Conservation (phyloP, 1,140 invertebrate species). For the Stegodyphus dumicola region DNA sequence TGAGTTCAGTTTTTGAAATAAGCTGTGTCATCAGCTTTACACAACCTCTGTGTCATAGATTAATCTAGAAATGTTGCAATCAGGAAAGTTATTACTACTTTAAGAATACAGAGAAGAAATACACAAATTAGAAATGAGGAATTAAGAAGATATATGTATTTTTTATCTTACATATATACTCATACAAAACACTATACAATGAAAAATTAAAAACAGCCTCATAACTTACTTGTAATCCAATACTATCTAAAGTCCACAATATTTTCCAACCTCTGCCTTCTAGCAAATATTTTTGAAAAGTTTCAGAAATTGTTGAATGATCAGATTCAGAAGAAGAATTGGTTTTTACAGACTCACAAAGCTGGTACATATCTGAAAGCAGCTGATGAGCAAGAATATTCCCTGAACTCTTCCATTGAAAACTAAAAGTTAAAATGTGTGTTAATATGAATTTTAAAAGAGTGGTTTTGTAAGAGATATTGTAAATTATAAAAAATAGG, state of each 20-base stretch:
- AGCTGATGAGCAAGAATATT: slow-evolving; percentile 53
- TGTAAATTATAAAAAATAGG: not conserved
- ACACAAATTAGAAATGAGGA: too few relatives aligned
- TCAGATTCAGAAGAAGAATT: slow-evolving; percentile 7
- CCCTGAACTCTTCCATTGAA: slow-evolving; percentile 36
- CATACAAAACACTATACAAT: too few relatives aligned
- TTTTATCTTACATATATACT: too few relatives aligned
- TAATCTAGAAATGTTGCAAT: too few relatives aligned
- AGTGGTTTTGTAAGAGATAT: not conserved
- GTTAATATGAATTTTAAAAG: not conserved
- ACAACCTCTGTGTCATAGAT: too few relatives aligned
- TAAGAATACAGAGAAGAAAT: too few relatives aligned
- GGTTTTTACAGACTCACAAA: slow-evolving; percentile 25
- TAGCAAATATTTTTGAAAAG: slow-evolving; percentile 33
- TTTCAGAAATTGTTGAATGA: slow-evolving; percentile 2
- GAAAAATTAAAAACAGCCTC: too few relatives aligned
- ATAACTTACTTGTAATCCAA: slow-evolving; percentile 33
- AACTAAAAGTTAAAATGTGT: slow-evolving; percentile 12
- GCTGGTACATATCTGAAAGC: slow-evolving; percentile 42
- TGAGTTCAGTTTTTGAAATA: too few relatives aligned
- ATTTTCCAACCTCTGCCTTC: slow-evolving; percentile 57
- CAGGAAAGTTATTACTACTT: too few relatives aligned
- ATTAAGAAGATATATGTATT: too few relatives aligned
- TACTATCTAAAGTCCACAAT: slow-evolving; percentile 43
- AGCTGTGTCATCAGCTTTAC: too few relatives aligned